phyloP scores from a whole-genome alignment of 2,888 invertebrate species.

The Dascillus cervinus region DNA sequence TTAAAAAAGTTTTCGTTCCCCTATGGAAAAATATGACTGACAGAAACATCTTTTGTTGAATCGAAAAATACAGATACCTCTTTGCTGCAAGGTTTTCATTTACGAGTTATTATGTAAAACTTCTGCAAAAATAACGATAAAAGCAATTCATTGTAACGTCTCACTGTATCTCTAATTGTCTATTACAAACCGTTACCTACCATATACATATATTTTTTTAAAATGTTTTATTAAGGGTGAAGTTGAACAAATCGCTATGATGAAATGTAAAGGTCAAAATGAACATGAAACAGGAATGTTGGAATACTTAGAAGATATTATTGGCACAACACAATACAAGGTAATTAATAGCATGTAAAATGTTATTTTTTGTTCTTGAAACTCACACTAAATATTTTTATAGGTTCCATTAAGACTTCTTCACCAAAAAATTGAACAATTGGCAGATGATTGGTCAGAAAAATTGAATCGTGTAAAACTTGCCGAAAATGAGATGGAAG shows the following conservation, averaged over 20 bases:
- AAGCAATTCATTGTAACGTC: too few species aligned
- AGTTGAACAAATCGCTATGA: conserved; percentile 98
- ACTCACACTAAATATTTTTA: too few species aligned
- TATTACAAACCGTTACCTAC: not conserved
- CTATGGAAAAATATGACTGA: too few species aligned
- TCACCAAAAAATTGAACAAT: conserved; percentile 65
- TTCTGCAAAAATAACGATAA: too few species aligned
- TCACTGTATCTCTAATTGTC: too few species aligned
- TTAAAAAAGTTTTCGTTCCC: too few species aligned
- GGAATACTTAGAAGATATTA: conserved; percentile 97
- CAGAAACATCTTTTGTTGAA: too few species aligned
- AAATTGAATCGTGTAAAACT: conserved; percentile 79
- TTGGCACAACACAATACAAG: conserved; percentile 81
- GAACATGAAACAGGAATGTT: conserved; percentile 93
- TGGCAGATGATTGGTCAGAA: conserved; percentile 67
- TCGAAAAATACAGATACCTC: too few species aligned
- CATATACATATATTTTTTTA: not conserved
- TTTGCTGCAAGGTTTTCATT: not conserved
- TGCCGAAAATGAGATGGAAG: conserved; percentile 73
- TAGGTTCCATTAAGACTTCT: conserved; percentile 64
- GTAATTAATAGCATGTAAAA: conserved; percentile 33
- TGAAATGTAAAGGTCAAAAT: conserved; percentile 86
- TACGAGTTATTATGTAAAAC: too few species aligned
- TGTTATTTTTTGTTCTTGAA: conserved; percentile 41
- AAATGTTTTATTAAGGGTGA: conserved; percentile 65